phyloP scores from a whole-genome alignment of 2,888 invertebrate genomes.

The Hydroisotoma schaefferi region DNA sequence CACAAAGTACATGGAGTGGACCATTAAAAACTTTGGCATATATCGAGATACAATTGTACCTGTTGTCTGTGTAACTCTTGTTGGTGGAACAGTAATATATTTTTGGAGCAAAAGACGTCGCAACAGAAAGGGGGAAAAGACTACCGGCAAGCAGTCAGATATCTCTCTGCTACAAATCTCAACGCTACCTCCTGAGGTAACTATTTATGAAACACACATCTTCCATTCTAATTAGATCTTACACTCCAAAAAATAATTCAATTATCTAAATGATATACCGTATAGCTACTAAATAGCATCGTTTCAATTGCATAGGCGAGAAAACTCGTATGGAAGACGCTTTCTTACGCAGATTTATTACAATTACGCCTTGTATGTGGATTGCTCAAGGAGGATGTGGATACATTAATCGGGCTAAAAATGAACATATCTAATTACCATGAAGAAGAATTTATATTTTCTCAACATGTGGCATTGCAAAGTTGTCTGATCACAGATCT shows the following conservation, averaged over 20 bases:
- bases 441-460: slow-evolving; percentile 22
- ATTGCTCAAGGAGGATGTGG: slow-evolving; percentile 25
- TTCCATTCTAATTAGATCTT: too few relatives aligned
- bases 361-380: slow-evolving; percentile 21
- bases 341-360: slow-evolving; percentile 19
- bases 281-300: too few relatives aligned
- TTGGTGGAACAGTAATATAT: neutral
- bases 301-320: too few relatives aligned
- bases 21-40: neutral
- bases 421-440: slow-evolving; percentile 12
- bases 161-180: neutral
- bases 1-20: neutral
- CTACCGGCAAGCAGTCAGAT: neutral
- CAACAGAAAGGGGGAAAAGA: neutral
- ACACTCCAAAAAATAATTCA: too few relatives aligned
- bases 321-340: neutral
- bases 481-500: slow-evolving; percentile 23
- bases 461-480: slow-evolving; percentile 22
- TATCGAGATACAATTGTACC: neutral
- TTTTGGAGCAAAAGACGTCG: neutral
- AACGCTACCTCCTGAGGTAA: neutral
- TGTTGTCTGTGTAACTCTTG: neutral
- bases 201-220: neutral
- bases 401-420: slow-evolving; percentile 22
- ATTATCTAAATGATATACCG: too few relatives aligned